Evolutionary conservation across 2,888 invertebrate species (phyloP).

Genomic region (Mactromeris polynyma): DNA sequence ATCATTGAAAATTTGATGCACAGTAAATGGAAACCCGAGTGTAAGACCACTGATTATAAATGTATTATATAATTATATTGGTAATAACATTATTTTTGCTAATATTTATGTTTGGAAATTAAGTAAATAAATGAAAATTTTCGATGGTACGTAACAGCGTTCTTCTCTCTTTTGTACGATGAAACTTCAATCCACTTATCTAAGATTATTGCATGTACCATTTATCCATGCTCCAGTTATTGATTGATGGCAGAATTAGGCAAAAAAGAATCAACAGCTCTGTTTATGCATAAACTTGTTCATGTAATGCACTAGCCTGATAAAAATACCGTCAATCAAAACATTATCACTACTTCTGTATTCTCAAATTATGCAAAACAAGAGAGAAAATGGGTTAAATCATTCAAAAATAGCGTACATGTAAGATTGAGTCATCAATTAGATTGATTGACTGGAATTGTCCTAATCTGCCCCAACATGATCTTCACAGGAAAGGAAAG

Average conservation of each 20-base stretch:
- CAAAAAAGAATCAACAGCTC: neutral
- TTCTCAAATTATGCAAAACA: neutral
- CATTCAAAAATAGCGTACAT: neutral
- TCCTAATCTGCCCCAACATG: conserved; percentile 1
- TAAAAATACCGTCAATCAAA: neutral
- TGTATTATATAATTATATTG: no score
- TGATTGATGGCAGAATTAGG: neutral
- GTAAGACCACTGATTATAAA: no score
- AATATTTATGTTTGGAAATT: no score
- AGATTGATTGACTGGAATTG: conserved; percentile 3
- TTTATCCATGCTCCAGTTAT: neutral
- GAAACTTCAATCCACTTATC: no score
- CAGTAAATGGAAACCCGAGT: no score
- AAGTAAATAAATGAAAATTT: no score
- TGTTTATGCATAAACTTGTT: neutral
- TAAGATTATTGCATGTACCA: no score
- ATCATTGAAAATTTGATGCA: no score
- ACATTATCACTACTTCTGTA: neutral
- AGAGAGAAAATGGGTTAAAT: neutral
- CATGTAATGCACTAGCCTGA: neutral
- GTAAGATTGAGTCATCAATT: neutral
- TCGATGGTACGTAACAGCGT: no score
- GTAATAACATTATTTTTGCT: no score
- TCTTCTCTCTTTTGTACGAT: no score
- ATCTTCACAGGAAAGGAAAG: neutral